phyloP scores from a whole-genome alignment of 30 jellyfish, hydroid and myxozoan genomes.

The Morbakka virulenta region DNA sequence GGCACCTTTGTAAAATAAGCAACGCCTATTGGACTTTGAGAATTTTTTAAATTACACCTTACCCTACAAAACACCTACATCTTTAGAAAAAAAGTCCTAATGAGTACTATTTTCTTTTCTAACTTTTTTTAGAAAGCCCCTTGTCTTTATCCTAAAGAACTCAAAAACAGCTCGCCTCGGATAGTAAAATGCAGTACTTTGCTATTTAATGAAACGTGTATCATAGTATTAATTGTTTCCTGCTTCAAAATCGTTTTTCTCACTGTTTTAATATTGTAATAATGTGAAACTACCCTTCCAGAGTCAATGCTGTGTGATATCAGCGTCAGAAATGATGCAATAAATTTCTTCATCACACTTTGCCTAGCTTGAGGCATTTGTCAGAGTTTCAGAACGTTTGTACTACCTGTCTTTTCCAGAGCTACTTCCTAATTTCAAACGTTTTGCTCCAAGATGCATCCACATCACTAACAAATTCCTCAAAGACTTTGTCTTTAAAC shows the following conservation, averaged over 20 bases:
- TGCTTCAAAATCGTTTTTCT: constrained; percentile 24
- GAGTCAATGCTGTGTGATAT: constrained; percentile 42
- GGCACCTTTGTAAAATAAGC: too few relatives aligned
- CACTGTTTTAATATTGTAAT: constrained; percentile 27
- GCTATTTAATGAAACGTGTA: constrained; percentile 33
- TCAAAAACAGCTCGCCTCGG: constrained; percentile 49
- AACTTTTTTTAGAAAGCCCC: too few relatives aligned
- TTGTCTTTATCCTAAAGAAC: constrained; percentile 14
- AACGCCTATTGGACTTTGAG: too few relatives aligned
- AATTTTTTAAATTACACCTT: too few relatives aligned
- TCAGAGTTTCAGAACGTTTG: constrained; percentile 24
- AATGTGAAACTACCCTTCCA: constrained; percentile 25
- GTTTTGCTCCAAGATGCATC: constrained; percentile 27
- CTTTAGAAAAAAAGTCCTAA: too few relatives aligned
- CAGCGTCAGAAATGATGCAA: constrained; percentile 26
- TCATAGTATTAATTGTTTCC: constrained; percentile 22
- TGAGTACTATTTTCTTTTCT: too few relatives aligned
- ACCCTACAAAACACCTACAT: too few relatives aligned
- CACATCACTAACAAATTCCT: constrained; percentile 23
- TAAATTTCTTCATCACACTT: constrained; percentile 19
- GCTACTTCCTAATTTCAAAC: not conserved
- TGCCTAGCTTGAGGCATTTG: constrained; percentile 32
- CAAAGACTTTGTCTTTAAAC: constrained; percentile 11
- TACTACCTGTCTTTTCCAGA: constrained; percentile 14
- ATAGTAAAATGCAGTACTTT: constrained; percentile 47